Conservation (phyloP, 2,113 vertebrate species). For the Pachypanchax playfairii region DNA sequence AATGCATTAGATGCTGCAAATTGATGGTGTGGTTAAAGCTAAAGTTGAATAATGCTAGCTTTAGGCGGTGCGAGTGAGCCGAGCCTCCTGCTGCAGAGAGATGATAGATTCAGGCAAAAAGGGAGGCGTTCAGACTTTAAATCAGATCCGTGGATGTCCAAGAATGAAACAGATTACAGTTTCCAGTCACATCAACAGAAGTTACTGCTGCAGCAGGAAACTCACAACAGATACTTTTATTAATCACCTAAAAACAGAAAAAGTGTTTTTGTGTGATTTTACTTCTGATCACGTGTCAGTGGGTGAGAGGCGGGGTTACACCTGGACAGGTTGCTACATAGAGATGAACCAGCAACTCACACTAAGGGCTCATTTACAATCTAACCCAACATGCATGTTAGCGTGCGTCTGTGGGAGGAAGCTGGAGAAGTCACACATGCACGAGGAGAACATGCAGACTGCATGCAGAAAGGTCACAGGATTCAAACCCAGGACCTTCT, state of each 20-base stretch:
- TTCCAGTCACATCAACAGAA: slow-evolving; percentile 14
- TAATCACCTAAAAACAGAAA: not conserved
- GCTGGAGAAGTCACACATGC: no score
- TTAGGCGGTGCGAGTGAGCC: slow-evolving; percentile 37
- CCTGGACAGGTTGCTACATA: no score
- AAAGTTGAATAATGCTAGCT: slow-evolving; percentile 54
- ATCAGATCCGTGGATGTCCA: slow-evolving; percentile 4
- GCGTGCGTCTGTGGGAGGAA: no score
- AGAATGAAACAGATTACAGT: slow-evolving; percentile 3
- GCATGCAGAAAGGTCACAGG: no score
- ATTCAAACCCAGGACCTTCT: no score
- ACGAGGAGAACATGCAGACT: no score
- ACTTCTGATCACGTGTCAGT: no score
- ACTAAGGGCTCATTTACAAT: no score
- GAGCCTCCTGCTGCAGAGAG: slow-evolving; percentile 31
- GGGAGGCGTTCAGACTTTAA: no score
- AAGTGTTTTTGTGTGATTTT: not conserved
- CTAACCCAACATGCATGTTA: no score
- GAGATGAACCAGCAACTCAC: no score
- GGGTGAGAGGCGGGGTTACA: no score
- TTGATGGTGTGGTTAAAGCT: slow-evolving; percentile 44
- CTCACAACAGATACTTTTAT: not conserved
- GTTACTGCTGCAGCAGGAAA: not conserved
- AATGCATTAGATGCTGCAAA: slow-evolving; percentile 27
- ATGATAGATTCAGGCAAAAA: slow-evolving; percentile 23